phyloP scores from a whole-genome alignment of 2,113 vertebrate species.

The Boulengeromyrus knoepffleri region DNA sequence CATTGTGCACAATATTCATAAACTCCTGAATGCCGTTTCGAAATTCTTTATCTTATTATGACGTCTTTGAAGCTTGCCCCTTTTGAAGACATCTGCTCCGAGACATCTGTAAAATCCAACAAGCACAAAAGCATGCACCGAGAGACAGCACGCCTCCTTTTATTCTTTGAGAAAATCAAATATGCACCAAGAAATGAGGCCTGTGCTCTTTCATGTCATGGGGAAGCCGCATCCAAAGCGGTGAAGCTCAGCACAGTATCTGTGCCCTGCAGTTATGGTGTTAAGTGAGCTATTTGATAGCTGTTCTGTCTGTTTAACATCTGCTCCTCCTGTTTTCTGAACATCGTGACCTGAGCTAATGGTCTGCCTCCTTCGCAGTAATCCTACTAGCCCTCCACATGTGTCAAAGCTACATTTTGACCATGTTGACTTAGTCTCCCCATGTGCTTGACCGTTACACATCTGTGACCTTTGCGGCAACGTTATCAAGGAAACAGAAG shows the following conservation, averaged over 20 bases:
- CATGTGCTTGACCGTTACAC: neutral
- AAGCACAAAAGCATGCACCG: neutral
- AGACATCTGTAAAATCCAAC: neutral
- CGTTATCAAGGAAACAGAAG: neutral
- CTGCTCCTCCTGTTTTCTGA: neutral
- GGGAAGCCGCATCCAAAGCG: neutral
- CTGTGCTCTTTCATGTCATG: neutral
- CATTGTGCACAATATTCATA: conserved; percentile 16
- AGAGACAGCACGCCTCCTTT: neutral
- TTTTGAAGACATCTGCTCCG: neutral
- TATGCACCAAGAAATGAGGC: neutral
- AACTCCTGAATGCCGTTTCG: conserved; percentile 7
- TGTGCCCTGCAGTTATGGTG: neutral
- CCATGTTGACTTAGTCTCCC: neutral
- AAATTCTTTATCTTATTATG: conserved; percentile 9
- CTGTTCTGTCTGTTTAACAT: neutral
- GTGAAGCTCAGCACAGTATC: neutral
- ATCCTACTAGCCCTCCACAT: neutral
- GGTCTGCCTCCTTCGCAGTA: neutral
- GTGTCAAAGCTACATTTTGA: neutral
- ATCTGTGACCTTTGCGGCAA: neutral
- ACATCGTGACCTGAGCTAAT: neutral
- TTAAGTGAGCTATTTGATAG: neutral
- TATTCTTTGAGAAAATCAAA: neutral
- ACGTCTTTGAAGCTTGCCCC: conserved; percentile 10